A percentile compares a stretch with the other conserved stretches of the same genome.
Evolutionary conservation across 2,888 invertebrate genomes (phyloP).

Genomic region (Steinernema carpocapsae): DNA sequence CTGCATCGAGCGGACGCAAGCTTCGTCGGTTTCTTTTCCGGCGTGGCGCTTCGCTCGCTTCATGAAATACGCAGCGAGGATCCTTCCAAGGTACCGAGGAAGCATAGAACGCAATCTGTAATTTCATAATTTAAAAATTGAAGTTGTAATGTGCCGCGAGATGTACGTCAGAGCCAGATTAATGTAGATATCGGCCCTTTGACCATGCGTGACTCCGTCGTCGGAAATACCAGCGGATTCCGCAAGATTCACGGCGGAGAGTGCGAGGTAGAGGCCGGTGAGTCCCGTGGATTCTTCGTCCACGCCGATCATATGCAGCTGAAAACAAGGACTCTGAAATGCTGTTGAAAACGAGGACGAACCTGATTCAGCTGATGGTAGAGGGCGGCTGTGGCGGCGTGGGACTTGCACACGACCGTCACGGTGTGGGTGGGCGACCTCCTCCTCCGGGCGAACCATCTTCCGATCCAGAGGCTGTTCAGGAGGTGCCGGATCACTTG

Average conservation of each 20-base stretch:
- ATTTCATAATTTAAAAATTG: too few relatives aligned
- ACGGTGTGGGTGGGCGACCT: slow-evolving; percentile 52
- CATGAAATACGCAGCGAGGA: slow-evolving; percentile 61
- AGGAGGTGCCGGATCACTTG: slow-evolving; percentile 61
- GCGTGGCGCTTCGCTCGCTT: slow-evolving; percentile 61
- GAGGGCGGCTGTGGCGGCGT: slow-evolving; percentile 65
- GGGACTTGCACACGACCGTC: slow-evolving; percentile 61
- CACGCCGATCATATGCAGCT: slow-evolving; percentile 63
- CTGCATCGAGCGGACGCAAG: slow-evolving; percentile 48
- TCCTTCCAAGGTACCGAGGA: slow-evolving; percentile 53
- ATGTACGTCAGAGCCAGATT: slow-evolving; percentile 46
- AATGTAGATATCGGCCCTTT: slow-evolving; percentile 53
- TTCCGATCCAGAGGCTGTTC: slow-evolving; percentile 66
- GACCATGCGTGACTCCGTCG: slow-evolving; percentile 46
- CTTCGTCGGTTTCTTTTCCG: slow-evolving; percentile 48
- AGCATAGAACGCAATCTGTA: slow-evolving; percentile 51
- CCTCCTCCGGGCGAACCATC: slow-evolving; percentile 56
- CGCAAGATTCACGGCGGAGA: slow-evolving; percentile 66
- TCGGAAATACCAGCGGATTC: slow-evolving; percentile 61
- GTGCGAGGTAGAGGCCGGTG: slow-evolving; percentile 60
- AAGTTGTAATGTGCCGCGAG: too few relatives aligned
- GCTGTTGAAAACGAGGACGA: slow-evolving; percentile 16
- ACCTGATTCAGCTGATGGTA: slow-evolving; percentile 66
- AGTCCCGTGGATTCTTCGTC: slow-evolving; percentile 47
- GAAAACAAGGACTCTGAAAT: slow-evolving; percentile 36